These are phyloP conservation scores for Hirtodrosophila trivittata DNA, from an alignment of 2,888 invertebrate species.

Conservation along the genomic window DNA sequence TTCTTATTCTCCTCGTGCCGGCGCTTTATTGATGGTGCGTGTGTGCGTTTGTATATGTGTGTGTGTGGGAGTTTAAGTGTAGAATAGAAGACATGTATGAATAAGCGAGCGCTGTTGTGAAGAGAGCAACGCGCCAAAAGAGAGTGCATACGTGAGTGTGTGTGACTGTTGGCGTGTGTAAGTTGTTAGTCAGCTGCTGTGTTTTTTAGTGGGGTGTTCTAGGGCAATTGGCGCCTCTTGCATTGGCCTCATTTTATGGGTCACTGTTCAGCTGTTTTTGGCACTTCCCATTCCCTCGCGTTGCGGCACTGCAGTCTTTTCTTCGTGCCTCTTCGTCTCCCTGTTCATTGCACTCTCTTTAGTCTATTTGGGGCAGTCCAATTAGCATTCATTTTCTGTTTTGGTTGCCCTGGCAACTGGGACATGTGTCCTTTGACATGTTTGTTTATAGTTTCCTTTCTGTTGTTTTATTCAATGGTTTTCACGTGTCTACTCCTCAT, in stretches of 20 bases:
- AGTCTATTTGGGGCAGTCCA: conserved; percentile 34
- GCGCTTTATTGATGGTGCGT: conserved; percentile 36
- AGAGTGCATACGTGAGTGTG: background rate
- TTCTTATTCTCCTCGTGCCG: conserved; percentile 48
- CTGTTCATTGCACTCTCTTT: background rate
- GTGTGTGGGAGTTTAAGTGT: conserved; percentile 12
- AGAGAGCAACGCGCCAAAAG: conserved; percentile 26
- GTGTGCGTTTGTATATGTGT: conserved; percentile 7
- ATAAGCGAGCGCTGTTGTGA: conserved; percentile 12
- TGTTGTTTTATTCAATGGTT: background rate
- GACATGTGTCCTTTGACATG: conserved; percentile 25
- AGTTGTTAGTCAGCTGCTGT: conserved; percentile 37
- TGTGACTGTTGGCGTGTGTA: conserved; percentile 2
- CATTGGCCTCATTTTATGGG: conserved; percentile 41
- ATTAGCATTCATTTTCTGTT: conserved; percentile 10
- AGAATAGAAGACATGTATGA: conserved; percentile 3
- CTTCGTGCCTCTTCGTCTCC: background rate
- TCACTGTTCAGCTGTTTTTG: conserved; percentile 52
- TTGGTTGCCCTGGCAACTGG: conserved; percentile 35
- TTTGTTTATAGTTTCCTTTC: conserved; percentile 9
- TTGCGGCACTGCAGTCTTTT: conserved; percentile 7
- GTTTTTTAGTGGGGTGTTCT: background rate
- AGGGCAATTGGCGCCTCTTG: conserved; percentile 25
- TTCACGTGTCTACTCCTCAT: background rate
- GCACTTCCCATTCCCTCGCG: conserved; percentile 1